Conservation (phyloP, 2,113 vertebrate genomes). For the Elephantulus edwardii region DNA sequence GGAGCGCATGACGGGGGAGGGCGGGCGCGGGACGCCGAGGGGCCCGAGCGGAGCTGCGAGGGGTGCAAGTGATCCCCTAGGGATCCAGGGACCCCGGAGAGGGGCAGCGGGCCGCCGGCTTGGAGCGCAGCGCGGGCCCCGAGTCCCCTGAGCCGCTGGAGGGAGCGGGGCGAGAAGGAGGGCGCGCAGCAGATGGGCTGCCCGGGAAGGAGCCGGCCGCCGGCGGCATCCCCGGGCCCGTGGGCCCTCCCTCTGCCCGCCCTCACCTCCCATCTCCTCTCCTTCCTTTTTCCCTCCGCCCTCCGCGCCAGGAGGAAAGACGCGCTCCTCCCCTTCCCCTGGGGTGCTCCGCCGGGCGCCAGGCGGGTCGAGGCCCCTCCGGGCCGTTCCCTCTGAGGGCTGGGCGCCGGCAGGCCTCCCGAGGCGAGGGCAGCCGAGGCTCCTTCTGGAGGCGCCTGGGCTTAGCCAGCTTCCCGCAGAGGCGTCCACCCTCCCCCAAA, state of each 20-base stretch:
- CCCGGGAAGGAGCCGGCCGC: not conserved
- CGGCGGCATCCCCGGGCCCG: slow-evolving; percentile 55
- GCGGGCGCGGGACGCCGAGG: not conserved
- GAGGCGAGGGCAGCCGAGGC: not conserved
- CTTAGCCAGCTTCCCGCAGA: not conserved
- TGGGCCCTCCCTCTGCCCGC: not conserved
- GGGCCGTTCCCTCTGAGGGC: slow-evolving; percentile 22
- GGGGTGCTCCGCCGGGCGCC: slow-evolving; percentile 39
- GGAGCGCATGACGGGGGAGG: not conserved
- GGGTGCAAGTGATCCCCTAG: not conserved
- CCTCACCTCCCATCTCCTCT: slow-evolving; percentile 27
- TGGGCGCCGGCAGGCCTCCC: not conserved
- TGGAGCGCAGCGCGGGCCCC: not conserved
- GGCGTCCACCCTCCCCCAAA: slow-evolving; percentile 45
- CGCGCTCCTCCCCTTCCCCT: slow-evolving; percentile 75
- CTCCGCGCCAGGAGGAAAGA: slow-evolving; percentile 34
- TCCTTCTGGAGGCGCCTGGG: not conserved
- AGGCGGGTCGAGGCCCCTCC: not conserved
- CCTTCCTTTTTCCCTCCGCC: slow-evolving; percentile 63
- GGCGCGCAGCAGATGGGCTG: not conserved
- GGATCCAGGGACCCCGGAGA: not conserved
- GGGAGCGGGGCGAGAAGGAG: not conserved
- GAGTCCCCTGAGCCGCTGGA: not conserved
- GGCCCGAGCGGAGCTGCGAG: not conserved
- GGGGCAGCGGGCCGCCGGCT: not conserved